A percentile compares a stretch with the other conserved stretches of the same genome.
phyloP scores from a whole-genome alignment of 2,113 vertebrate species.

The Lepidothrix coronata region DNA sequence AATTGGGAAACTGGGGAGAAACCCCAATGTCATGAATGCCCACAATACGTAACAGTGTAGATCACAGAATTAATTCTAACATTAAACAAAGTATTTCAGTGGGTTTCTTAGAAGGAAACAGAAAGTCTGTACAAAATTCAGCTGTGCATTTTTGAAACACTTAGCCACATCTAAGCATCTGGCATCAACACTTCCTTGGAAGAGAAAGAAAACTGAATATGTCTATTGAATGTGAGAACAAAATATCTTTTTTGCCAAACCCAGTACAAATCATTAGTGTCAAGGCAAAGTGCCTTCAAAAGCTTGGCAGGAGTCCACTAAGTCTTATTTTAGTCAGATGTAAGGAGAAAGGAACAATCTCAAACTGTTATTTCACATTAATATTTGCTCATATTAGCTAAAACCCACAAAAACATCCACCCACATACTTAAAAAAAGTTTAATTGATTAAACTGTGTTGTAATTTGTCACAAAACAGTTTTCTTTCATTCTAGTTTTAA shows the following conservation, averaged over 20 bases:
- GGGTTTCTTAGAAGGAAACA: background rate
- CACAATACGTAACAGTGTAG: background rate
- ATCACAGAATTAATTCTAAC: background rate
- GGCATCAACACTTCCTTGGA: background rate
- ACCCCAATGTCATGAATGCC: background rate
- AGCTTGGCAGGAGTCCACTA: background rate
- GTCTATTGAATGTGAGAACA: background rate
- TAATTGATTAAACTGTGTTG: background rate
- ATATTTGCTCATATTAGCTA: background rate
- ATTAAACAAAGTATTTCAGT: background rate
- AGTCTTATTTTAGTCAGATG: background rate
- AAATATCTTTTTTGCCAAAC: background rate
- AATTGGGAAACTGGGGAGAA: background rate
- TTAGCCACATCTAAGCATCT: background rate
- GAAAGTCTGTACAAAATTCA: background rate
- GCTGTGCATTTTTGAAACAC: background rate
- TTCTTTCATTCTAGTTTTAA: background rate
- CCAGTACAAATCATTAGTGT: background rate
- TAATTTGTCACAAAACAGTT: background rate
- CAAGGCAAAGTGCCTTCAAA: background rate
- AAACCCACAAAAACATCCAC: background rate
- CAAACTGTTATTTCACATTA: background rate
- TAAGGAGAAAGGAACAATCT: background rate
- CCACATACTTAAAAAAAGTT: background rate
- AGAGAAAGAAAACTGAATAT: background rate